Conservation (phyloP, 2,113 vertebrate species). For the Caranx ignobilis region DNA sequence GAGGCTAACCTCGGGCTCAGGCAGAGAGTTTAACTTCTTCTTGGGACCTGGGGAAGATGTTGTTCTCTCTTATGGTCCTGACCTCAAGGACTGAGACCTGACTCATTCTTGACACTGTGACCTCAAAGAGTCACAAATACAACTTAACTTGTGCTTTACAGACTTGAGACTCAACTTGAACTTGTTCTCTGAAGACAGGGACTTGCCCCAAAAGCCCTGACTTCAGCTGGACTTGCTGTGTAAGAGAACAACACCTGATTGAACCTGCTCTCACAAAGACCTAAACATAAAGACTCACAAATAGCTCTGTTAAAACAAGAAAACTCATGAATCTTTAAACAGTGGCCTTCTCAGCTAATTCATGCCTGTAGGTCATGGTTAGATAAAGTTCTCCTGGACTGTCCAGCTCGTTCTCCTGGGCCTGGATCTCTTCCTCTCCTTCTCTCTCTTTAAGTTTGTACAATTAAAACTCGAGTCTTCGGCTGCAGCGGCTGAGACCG, state of each 20-base stretch:
- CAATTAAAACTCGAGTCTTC: constrained; percentile 13
- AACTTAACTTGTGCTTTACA: neutral
- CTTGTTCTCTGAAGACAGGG: neutral
- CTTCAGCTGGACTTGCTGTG: neutral
- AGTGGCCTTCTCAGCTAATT: neutral
- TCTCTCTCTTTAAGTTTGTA: neutral
- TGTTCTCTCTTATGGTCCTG: too few species aligned
- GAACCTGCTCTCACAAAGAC: neutral
- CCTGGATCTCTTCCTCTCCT: neutral
- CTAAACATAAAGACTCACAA: too few species aligned
- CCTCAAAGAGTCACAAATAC: neutral
- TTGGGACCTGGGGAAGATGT: too few species aligned
- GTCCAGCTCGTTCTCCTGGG: neutral
- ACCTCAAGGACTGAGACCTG: too few species aligned
- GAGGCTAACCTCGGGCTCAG: too few species aligned
- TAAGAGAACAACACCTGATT: neutral
- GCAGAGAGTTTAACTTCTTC: too few species aligned
- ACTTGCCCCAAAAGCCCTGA: neutral
- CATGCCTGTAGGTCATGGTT: neutral
- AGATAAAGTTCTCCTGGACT: neutral
- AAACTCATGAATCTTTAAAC: neutral
- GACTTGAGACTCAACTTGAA: neutral
- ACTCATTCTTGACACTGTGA: too few species aligned
- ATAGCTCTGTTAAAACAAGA: neutral
- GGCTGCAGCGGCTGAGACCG: neutral